These are phyloP conservation scores for Habropoda laboriosa DNA, from an alignment of 1,140 invertebrate genomes.

Conservation along the genomic window DNA sequence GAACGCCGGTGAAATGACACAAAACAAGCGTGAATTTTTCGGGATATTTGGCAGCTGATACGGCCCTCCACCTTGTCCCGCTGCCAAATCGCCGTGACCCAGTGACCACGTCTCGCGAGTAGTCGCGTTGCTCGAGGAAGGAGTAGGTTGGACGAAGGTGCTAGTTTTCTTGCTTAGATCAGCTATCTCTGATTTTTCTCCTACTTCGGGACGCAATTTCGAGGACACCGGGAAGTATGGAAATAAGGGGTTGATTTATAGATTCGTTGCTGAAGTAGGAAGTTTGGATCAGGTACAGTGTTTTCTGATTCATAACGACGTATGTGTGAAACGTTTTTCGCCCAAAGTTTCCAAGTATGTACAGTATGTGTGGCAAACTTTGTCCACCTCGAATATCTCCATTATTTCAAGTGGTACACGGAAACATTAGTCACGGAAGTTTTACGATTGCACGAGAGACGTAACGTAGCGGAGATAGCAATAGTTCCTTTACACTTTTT, in stretches of 20 bases:
- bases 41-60: slow-evolving; percentile 23
- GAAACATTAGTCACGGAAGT: no score
- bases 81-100: slow-evolving; percentile 38
- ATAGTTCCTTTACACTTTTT: no score
- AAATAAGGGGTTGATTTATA: background rate
- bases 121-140: background rate
- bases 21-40: slow-evolving; percentile 45
- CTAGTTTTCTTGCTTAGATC: background rate
- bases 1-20: background rate
- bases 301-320: no score
- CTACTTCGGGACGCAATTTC: background rate
- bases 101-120: slow-evolving; percentile 17
- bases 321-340: no score
- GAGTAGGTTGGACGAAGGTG: background rate
- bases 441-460: no score
- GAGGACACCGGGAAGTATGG: no score
- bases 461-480: no score
- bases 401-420: no score
- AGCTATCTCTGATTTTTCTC: background rate
- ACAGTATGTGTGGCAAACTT: no score
- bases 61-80: background rate
- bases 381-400: no score
- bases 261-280: background rate
- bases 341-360: no score
- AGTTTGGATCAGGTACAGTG: background rate